Conservation (phyloP, 1,140 invertebrate species). For the Physella acuta region DNA sequence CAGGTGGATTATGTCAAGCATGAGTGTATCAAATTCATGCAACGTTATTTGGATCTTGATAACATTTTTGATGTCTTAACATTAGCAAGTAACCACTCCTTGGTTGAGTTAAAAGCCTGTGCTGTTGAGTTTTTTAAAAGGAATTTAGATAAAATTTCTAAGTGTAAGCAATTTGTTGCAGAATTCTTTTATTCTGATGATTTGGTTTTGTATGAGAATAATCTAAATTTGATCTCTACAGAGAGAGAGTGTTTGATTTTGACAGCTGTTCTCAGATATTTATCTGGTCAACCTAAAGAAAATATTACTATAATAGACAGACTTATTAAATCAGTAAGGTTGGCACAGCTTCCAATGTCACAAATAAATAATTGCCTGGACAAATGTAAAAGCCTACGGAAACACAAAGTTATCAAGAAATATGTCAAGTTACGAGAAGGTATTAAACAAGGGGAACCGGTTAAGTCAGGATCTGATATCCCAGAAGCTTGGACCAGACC, state of each 20-base stretch:
- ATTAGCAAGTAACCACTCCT: not conserved
- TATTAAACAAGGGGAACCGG: not conserved
- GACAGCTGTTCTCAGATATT: slow-evolving; percentile 4
- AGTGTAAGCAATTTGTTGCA: not conserved
- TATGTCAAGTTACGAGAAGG: not conserved
- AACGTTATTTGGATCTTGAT: not conserved
- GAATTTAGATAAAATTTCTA: not conserved
- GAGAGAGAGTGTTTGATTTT: slow-evolving; percentile 11
- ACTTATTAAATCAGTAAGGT: slow-evolving; percentile 4
- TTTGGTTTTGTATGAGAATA: slow-evolving; percentile 1
- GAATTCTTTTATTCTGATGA: slow-evolving; percentile 4
- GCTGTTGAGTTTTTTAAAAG: slow-evolving; percentile 6
- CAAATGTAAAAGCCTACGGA: not conserved
- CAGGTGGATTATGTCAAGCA: slow-evolving; percentile 2
- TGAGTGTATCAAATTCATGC: slow-evolving; percentile 13
- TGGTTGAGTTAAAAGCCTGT: not conserved
- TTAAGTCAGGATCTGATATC: not conserved
- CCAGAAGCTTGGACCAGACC: slow-evolving; percentile 1
- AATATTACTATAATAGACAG: not conserved
- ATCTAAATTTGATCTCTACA: not conserved
- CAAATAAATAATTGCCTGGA: not conserved
- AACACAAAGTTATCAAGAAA: slow-evolving; percentile 4
- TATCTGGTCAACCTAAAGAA: not conserved
- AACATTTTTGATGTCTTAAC: slow-evolving; percentile 14
- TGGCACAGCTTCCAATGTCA: not conserved